Base-by-base conservation (phyloP, 2,797 vertebrate species). In the Tenualosa ilisha region DNA sequence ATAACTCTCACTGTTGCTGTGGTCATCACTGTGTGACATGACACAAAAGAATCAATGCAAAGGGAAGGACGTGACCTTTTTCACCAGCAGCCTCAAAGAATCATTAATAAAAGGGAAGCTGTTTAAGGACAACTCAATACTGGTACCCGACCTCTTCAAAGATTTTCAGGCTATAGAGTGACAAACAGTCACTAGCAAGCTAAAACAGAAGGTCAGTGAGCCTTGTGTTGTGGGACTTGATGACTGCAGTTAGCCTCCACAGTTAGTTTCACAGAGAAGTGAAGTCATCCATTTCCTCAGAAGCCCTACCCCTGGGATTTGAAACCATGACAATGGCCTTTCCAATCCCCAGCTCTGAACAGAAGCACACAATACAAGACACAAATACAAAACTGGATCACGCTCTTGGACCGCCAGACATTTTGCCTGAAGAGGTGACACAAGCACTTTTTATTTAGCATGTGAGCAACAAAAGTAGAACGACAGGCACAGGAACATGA, bases 341-440 rank as follows among this genome's bases (percentile, higher is more conserved):
- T 40, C 68, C 68, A 75, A 43, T 75, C 20, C 68, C 68, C 68
- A 40, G 68, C 68, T 43, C 68, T 1, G 5, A 53, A 88, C 13
- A 17, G 4, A 53, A 88, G 91, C 40, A 89, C 90, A 37, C 31
- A 8, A 43, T 17, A 72, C 26, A 72, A 72, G 24, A 72, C 9
- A 51, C 65, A 72, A 56, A 56, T 56, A 22, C 22, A 22, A 17
- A 40, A 75, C 59, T 24, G 22, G 59, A 61, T n/a, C 22, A 43
- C 12, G 68, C 68, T 22, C 9, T 8, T 75, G 37, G 37, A 4
- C 12, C 68, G 43, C 68, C 68, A 20, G 15, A 43, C 37, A 75
- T 15, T 75, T 40, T 22, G 11, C 68, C 68, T 75, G 68, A 75
- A 75, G 31, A 75, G 17, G 37, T 20, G 68, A 20, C 68, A 43